Base-by-base conservation (phyloP, 2,888 invertebrate genomes). In the Eudemis profundana region DNA sequence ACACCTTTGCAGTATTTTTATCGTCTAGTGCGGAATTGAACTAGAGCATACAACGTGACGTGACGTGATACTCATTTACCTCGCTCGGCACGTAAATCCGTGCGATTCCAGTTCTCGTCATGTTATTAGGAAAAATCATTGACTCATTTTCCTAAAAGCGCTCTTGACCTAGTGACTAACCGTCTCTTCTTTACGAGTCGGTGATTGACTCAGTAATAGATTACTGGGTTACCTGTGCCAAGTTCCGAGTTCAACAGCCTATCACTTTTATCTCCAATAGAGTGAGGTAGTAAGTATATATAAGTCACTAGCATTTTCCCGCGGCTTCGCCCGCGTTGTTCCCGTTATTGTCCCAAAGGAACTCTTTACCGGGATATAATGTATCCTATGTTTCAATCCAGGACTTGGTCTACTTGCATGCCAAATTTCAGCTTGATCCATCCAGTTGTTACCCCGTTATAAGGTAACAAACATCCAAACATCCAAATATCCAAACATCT, bases 81-180 rank as follows among this genome's bases (percentile, higher is more conserved):
- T 7, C 19, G 23, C 27, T 29, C 29, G 56, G 29, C 56, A 42
- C 44, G 29, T 56, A 29, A 21, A 40, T 56, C 42, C n/a, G 17
- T 44, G 27, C 42, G 40, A 17, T 4, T 27, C 21, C 42, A 29
- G 12, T 8, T 56, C 56, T 54, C n/a, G 36, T 64, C 64, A 59
- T 57, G 15, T 36, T 29, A 42, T 57, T 59, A 17, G 50, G 57
- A 44, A 64, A 59, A 64, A 44, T 61, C 19, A 47, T 64, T 64
- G 64, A 64, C 42, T 59, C 57, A 64, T 64, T 51, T 59, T 50
- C 27, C 50, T 44, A 21, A 61, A 61, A 51, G 42, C 42, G 36
- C 59, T 21, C 56, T 56, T 36, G 40, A 21, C 12, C 5, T 33
- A 63, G 56, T 56, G 63, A 57, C 40, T 56, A 42, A 57, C 44